Base-by-base conservation (phyloP, 2,797 vertebrate genomes). In the Balearica regulorum region DNA sequence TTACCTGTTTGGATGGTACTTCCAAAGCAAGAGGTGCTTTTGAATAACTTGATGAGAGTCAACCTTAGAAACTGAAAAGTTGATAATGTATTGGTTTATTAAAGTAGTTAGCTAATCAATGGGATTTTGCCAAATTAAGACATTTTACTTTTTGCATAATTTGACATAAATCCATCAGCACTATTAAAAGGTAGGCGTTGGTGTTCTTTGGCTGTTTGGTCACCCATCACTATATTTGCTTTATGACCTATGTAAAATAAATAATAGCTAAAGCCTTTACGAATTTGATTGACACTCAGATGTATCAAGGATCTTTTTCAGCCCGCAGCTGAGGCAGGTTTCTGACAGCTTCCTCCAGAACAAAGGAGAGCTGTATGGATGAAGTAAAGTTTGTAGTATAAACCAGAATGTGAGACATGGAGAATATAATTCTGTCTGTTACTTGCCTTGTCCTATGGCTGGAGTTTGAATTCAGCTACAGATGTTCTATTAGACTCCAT, bases 171-270 rank as follows among this genome's bases (percentile, higher is more conserved):
- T 51, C 6, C 24, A 41, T 64, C 24, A 13, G 31, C 83, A 41
- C 68, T 90, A 28, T 62, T 87, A 85, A 85, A 97, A 96, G 44
- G n/a, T 79, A 89, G 87, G 58, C 46, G 28, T 81, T 90, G 73
- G 55, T 94, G 35, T 82, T 78, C 62, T 33, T 0, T 58, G 76
- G 20, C 29, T 69, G 2, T 73, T 73, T 69, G 49, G 29, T 72
- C 58, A 69, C 21, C 70, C 2, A 1, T 73, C 66, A 14, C 44
- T 90, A 0, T 48, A 41, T 84, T 82, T 91, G 17, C 68, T 77
- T 58, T 66, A 37, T 51, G 55, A n/a, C 33, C 70, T 54, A 13
- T 46, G 37, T 41, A 58, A 77, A 95, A 75, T 37, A 87, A 89
- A 28, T 57, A 68, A n/a, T 10, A 55, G 66, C 8, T 15, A 83